Evolutionary conservation across 92 coral and sea anemone species (phyloP).

Genomic region (Zoanthus sansibaricus): DNA sequence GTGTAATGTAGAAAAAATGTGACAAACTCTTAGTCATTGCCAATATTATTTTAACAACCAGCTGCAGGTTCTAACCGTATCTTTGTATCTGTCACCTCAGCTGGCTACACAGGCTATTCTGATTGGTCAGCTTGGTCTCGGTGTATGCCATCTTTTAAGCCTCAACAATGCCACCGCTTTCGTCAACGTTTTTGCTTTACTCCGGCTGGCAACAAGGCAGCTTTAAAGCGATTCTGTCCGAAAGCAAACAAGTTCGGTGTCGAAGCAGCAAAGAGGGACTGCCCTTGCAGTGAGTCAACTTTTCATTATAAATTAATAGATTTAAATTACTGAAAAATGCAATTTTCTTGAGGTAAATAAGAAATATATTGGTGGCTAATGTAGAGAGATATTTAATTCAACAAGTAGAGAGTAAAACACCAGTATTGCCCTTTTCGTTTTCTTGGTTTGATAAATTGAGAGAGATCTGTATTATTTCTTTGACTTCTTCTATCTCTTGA

Average conservation of each 20-base stretch:
- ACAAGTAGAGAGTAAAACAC: too few species aligned
- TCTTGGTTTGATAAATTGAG: not conserved
- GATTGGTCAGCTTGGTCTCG: constrained; percentile 40
- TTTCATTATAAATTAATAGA: too few species aligned
- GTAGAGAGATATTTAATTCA: too few species aligned
- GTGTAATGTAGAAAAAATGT: too few species aligned
- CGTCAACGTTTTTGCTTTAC: constrained; percentile 30
- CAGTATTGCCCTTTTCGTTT: not conserved
- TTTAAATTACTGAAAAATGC: too few species aligned
- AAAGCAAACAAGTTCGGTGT: constrained; percentile 23
- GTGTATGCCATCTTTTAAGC: not conserved
- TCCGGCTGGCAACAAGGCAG: constrained; percentile 4
- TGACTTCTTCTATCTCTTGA: not conserved
- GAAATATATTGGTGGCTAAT: too few species aligned
- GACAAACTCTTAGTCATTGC: too few species aligned
- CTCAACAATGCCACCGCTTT: constrained; percentile 17
- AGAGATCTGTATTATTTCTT: not conserved
- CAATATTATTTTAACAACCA: too few species aligned
- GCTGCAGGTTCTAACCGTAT: not conserved
- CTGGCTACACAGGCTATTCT: constrained; percentile 21
- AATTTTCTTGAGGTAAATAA: too few species aligned
- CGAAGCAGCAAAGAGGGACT: not conserved
- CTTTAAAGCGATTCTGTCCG: constrained; percentile 27
- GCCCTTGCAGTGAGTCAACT: constrained; percentile 16
- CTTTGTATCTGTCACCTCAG: not conserved